These are phyloP conservation scores for Pogonophryne albipinna DNA, from an alignment of 2,797 vertebrate species.

Conservation along the genomic window DNA sequence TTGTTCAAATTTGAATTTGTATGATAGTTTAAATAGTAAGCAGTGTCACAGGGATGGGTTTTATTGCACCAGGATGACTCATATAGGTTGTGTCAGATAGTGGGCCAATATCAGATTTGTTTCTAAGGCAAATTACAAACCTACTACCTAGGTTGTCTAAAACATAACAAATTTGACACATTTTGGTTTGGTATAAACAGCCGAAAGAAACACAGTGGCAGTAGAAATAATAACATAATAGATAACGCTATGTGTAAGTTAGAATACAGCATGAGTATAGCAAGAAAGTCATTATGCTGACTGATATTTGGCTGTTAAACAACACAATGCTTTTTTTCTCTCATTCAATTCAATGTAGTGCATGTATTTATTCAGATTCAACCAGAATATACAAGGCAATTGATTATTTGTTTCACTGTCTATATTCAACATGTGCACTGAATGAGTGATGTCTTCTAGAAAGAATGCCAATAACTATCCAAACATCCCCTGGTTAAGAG, in stretches of 20 bases:
- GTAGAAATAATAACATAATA: not conserved
- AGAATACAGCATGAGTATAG: not conserved
- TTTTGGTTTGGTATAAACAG: not conserved
- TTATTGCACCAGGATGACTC: slow-evolving; percentile 1
- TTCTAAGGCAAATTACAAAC: not conserved
- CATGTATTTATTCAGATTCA: not conserved
- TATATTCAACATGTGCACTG: slow-evolving; percentile 4
- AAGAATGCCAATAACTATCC: not conserved
- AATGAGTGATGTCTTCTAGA: not conserved
- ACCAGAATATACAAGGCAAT: not conserved
- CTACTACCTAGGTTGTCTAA: not conserved
- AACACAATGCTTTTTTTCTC: not conserved
- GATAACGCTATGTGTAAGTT: not conserved
- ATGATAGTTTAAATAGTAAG: not conserved
- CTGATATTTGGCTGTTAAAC: not conserved
- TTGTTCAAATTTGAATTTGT: not conserved
- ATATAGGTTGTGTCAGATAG: not conserved
- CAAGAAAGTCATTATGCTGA: not conserved
- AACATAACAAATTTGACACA: not conserved
- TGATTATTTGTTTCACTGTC: not conserved
- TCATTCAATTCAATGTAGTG: not conserved
- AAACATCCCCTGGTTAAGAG: not conserved
- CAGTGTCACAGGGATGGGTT: not conserved
- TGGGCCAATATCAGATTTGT: not conserved
- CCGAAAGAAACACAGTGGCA: not conserved